These are phyloP conservation scores for Scaptomyza reducta DNA, from an alignment of 2,888 invertebrate species.

Conservation along the genomic window DNA sequence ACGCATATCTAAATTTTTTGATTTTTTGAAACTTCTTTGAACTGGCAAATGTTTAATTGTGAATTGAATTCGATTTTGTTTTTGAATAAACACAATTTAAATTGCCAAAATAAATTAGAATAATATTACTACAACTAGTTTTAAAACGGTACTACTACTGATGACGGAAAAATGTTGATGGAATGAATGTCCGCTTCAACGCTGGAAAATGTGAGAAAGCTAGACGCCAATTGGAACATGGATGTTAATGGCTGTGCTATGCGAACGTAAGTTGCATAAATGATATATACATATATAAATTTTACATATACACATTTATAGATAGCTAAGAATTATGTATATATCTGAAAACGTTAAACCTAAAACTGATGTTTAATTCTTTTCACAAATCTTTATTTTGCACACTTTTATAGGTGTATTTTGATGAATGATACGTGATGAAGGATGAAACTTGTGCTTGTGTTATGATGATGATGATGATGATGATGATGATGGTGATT, in stretches of 20 bases:
- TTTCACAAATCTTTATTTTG: constrained; percentile 31
- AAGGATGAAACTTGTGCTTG: constrained; percentile 43
- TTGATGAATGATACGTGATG: constrained; percentile 50
- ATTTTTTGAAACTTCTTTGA: constrained; percentile 34
- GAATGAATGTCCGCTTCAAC: constrained; percentile 33
- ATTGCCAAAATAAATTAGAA: constrained; percentile 52
- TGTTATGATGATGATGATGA: constrained; percentile 50
- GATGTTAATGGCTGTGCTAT: constrained; percentile 62
- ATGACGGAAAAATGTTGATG: constrained; percentile 20
- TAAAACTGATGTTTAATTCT: constrained; percentile 20
- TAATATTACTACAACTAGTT: constrained; percentile 33
- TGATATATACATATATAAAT: constrained; percentile 22
- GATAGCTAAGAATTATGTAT: constrained; percentile 22
- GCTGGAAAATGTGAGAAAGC: constrained; percentile 27
- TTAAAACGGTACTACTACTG: constrained; percentile 35
- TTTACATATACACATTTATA: constrained; percentile 2
- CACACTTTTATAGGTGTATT: constrained; percentile 43
- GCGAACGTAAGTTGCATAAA: constrained; percentile 67
- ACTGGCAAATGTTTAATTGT: constrained; percentile 35
- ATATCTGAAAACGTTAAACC: neutral
- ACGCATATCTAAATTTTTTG: constrained; percentile 34
- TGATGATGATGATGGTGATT: constrained; percentile 48
- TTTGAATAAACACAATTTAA: constrained; percentile 16
- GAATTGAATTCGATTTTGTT: neutral
- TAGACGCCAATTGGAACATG: constrained; percentile 40